Evolutionary conservation across 1,140 invertebrate genomes (phyloP).

Genomic region (Drosophila azteca): DNA sequence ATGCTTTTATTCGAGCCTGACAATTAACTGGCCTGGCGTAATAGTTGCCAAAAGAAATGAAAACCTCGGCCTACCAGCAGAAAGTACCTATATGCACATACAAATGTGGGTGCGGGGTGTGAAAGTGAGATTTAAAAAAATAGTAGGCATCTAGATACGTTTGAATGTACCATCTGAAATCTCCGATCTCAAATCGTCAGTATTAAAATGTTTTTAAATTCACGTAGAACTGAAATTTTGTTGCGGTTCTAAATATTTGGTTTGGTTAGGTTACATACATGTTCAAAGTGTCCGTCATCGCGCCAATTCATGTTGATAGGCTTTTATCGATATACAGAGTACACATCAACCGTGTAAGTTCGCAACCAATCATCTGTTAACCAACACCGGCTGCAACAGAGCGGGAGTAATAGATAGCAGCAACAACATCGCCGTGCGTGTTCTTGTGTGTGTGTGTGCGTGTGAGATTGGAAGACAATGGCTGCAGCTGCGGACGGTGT

Average conservation of each 20-base stretch:
- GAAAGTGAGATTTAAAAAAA: slow-evolving; percentile 2
- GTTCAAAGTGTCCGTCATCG: slow-evolving; percentile 50
- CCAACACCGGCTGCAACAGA: slow-evolving; percentile 65
- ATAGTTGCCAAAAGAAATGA: slow-evolving; percentile 60
- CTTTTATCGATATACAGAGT: slow-evolving; percentile 62
- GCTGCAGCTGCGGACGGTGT: slow-evolving; percentile 81
- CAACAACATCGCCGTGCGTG: slow-evolving; percentile 44
- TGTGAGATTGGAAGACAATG: slow-evolving; percentile 83
- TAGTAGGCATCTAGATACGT: slow-evolving; percentile 2
- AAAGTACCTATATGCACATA: too few species aligned
- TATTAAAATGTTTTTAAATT: slow-evolving; percentile 80
- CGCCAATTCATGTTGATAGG: slow-evolving; percentile 65
- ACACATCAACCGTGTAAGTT: slow-evolving; percentile 48
- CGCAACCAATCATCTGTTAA: slow-evolving; percentile 51
- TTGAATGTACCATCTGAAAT: slow-evolving; percentile 20
- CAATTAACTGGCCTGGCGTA: slow-evolving; percentile 67
- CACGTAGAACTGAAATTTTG: slow-evolving; percentile 75
- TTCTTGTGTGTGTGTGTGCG: slow-evolving; percentile 48
- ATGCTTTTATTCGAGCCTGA: slow-evolving; percentile 61
- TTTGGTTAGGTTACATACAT: slow-evolving; percentile 49
- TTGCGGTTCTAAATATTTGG: slow-evolving; percentile 76
- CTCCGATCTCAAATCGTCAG: slow-evolving; percentile 41
- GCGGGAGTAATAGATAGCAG: slow-evolving; percentile 24
- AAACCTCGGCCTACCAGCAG: background rate
- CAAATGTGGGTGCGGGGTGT: too few species aligned